Conservation (phyloP, 2,113 vertebrate genomes). For the Rhabdornis inornatus region DNA sequence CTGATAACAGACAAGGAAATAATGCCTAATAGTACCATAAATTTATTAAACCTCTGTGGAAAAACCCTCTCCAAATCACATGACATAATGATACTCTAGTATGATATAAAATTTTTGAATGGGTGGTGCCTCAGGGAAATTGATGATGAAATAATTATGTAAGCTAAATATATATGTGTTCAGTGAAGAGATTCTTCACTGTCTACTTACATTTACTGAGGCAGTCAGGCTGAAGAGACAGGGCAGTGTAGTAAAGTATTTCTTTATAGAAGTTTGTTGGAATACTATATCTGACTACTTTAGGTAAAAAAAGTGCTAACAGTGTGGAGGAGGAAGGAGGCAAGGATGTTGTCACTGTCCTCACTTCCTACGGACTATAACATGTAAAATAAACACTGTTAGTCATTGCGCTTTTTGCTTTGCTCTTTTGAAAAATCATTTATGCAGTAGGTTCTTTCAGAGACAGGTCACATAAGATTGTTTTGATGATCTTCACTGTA, state of each 20-base stretch:
- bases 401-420: background rate
- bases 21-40: background rate
- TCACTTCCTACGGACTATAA: background rate
- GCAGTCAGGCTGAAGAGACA: background rate
- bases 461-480: background rate
- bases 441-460: background rate
- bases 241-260: background rate
- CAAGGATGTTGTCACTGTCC: background rate
- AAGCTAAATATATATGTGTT: accelerated
- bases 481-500: background rate
- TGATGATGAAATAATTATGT: background rate
- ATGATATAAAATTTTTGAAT: background rate
- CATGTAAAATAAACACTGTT: background rate
- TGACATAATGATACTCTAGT: background rate
- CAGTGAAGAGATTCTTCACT: background rate
- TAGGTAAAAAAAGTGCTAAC: background rate
- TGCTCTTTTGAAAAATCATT: background rate
- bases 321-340: background rate
- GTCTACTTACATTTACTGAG: background rate
- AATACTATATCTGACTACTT: background rate
- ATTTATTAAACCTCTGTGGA: background rate
- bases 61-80: background rate
- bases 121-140: background rate
- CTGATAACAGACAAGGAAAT: background rate
- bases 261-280: background rate